Evolutionary conservation across 2,888 invertebrate species (phyloP).

Genomic region (Arctia plantaginis): DNA sequence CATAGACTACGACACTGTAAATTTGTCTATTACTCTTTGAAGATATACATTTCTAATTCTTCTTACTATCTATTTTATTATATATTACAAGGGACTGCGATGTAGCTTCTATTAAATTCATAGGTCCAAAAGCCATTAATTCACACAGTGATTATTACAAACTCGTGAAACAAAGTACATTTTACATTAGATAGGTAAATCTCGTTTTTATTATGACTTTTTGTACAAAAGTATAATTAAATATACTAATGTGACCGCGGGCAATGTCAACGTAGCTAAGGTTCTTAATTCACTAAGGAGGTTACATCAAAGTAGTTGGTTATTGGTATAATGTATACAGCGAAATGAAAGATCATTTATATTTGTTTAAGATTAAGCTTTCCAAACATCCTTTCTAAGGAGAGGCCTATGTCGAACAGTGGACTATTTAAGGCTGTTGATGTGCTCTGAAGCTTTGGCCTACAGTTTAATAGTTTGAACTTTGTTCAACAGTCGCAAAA

Average conservation of each 20-base stretch:
- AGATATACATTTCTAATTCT: not conserved
- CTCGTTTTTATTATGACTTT: slow-evolving; percentile 49
- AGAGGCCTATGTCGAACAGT: too few relatives aligned
- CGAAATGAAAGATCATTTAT: not conserved
- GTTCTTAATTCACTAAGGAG: slow-evolving; percentile 15
- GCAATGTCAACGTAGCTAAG: slow-evolving; percentile 62
- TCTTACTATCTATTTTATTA: too few relatives aligned
- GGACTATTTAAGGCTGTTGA: too few relatives aligned
- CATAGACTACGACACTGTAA: not conserved
- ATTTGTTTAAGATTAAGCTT: too few relatives aligned
- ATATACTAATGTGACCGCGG: slow-evolving; percentile 62
- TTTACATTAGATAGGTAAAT: slow-evolving; percentile 43
- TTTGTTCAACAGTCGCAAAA: not conserved
- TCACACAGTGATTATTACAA: slow-evolving; percentile 4
- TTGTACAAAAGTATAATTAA: slow-evolving; percentile 47
- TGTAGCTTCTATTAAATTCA: not conserved
- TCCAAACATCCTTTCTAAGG: too few relatives aligned
- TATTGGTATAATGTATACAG: not conserved
- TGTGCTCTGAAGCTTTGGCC: too few relatives aligned
- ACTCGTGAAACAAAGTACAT: slow-evolving; percentile 24
- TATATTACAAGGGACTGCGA: not conserved
- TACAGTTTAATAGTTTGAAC: not conserved
- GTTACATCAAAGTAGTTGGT: not conserved
- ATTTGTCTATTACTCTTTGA: not conserved
- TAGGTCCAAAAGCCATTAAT: slow-evolving; percentile 27